These are phyloP conservation scores for Entomobrya multifasciata DNA, from an alignment of 2,888 invertebrate species.

Conservation along the genomic window DNA sequence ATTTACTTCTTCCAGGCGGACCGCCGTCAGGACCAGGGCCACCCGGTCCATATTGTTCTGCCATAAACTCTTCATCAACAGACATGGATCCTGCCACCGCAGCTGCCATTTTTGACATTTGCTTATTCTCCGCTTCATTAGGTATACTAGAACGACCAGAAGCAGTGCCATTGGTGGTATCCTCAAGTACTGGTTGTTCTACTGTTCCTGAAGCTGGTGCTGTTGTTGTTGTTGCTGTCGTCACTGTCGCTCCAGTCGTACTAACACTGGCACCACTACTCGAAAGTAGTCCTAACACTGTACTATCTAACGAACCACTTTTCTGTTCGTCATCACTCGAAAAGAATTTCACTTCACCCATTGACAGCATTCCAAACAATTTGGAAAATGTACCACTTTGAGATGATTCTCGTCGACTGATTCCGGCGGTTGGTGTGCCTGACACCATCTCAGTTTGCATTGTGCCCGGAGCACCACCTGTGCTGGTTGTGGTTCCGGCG, in stretches of 20 bases:
- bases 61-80: constrained; percentile 78
- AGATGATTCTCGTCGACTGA: constrained; percentile 77
- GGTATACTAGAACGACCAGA: constrained; percentile 62
- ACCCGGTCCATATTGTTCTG: constrained; percentile 79
- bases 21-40: constrained; percentile 81
- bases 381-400: constrained; percentile 79
- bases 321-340: constrained; percentile 75
- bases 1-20: constrained; percentile 87
- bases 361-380: constrained; percentile 79
- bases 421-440: constrained; percentile 74
- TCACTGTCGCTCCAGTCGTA: not conserved
- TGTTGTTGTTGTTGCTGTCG: constrained; percentile 78
- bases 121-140: constrained; percentile 73
- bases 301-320: constrained; percentile 81
- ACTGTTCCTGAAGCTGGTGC: not conserved
- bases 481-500: not conserved
- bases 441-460: constrained; percentile 53
- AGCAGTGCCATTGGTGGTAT: constrained; percentile 46
- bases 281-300: constrained; percentile 78
- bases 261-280: constrained; percentile 81
- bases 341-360: constrained; percentile 79
- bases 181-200: constrained; percentile 37
- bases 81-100: constrained; percentile 72
- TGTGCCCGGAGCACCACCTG: constrained; percentile 41
- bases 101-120: constrained; percentile 68